phyloP scores from a whole-genome alignment of 2,797 vertebrate species.

The Leptatherina wallacei region DNA sequence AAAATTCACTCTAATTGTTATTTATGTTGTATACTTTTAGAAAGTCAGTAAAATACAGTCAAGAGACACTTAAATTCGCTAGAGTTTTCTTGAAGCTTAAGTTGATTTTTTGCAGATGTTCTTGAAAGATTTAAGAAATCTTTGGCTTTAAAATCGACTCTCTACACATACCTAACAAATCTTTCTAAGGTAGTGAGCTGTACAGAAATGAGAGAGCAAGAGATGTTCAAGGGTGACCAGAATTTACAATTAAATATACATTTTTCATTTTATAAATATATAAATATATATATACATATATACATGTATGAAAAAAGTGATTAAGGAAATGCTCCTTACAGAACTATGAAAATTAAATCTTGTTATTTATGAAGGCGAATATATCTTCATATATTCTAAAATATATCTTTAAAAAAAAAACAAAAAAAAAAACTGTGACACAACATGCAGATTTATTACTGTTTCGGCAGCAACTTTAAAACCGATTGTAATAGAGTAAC shows the following conservation, averaged over 20 bases:
- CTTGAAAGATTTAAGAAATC: no score
- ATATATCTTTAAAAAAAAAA: constrained; percentile 1
- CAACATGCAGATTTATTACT: not conserved
- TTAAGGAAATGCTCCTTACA: not conserved
- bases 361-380: not conserved
- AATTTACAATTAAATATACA: no score
- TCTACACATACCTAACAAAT: no score
- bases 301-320: not conserved
- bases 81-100: no score
- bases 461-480: constrained; percentile 30
- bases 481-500: constrained; percentile 31
- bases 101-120: no score
- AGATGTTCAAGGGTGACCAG: no score
- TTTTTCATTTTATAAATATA: constrained; percentile 5
- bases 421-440: constrained; percentile 15
- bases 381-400: constrained; percentile 3
- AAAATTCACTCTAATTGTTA: not conserved
- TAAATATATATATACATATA: no score
- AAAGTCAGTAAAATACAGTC: no score
- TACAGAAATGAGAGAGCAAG: no score
- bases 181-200: no score
- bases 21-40: not conserved
- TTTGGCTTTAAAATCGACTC: no score
- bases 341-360: not conserved
- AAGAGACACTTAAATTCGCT: no score